Conservation (phyloP, 2,888 invertebrate species). For the Chaetogeoica ovagalla region DNA sequence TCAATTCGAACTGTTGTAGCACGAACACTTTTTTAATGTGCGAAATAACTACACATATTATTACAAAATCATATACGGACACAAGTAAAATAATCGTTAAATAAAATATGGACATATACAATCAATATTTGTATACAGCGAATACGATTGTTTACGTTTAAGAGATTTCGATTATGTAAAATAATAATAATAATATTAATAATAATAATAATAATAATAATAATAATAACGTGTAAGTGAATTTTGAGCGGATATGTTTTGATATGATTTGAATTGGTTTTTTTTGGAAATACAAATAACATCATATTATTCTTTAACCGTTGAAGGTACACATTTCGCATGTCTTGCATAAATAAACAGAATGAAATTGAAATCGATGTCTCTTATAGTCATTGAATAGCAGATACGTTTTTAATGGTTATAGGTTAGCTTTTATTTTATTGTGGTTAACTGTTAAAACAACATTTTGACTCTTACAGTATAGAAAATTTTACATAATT, state of each 20-base stretch:
- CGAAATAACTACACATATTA: too few relatives aligned
- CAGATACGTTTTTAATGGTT: background rate
- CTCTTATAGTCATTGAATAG: conserved; percentile 12
- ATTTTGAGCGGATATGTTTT: background rate
- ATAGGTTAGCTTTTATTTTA: conserved; percentile 1
- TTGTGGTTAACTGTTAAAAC: conserved; percentile 4
- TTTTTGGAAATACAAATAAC: background rate
- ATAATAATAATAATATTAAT: too few relatives aligned
- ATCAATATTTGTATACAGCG: too few relatives aligned
- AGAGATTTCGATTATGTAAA: too few relatives aligned
- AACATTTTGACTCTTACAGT: background rate
- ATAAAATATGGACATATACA: too few relatives aligned
- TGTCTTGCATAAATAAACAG: conserved; percentile 40
- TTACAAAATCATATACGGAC: too few relatives aligned
- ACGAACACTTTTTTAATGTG: too few relatives aligned
- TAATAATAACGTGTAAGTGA: background rate
- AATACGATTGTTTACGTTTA: too few relatives aligned
- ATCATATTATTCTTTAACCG: conserved; percentile 4
- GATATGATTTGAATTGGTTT: background rate
- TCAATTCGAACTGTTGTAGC: background rate
- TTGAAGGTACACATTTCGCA: conserved; percentile 8
- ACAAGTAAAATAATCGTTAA: too few relatives aligned
- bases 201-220: too few relatives aligned
- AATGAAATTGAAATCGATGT: conserved; percentile 34
- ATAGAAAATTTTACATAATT: background rate